These are phyloP conservation scores for Medauroidea extradentata DNA, from an alignment of 1,140 invertebrate species.

Conservation along the genomic window DNA sequence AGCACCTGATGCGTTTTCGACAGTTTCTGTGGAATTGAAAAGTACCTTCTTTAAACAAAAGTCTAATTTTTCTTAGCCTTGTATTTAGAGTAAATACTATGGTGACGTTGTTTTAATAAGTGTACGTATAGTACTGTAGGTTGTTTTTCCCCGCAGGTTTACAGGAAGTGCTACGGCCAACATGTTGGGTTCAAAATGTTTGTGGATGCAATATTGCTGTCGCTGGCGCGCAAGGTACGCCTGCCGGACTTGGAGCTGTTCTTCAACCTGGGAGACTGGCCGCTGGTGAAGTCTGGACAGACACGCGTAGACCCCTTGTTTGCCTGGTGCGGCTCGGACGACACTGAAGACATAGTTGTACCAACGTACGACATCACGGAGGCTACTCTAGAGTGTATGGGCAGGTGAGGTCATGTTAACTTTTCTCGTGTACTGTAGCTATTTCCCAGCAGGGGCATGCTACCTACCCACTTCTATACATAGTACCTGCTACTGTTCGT, in stretches of 20 bases:
- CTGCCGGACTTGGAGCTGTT: constrained; percentile 89
- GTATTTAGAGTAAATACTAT: constrained; percentile 17
- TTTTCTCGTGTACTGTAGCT: constrained; percentile 6
- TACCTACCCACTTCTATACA: no score
- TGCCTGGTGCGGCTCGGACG: constrained; percentile 91
- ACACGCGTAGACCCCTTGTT: constrained; percentile 73
- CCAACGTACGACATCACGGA: constrained; percentile 95
- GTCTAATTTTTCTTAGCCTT: constrained; percentile 5
- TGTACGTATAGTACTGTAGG: not conserved
- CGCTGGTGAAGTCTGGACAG: constrained; percentile 56
- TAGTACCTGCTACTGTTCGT: no score
- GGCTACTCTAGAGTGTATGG: constrained; percentile 86
- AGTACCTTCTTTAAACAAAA: constrained; percentile 16
- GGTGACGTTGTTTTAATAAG: constrained; percentile 2
- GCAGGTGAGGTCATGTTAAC: constrained; percentile 53
- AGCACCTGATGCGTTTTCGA: no score
- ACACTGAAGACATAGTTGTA: constrained; percentile 83
- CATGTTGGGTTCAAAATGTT: constrained; percentile 97
- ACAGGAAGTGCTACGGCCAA: constrained; percentile 86
- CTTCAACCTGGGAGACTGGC: constrained; percentile 95
- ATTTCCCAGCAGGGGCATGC: no score
- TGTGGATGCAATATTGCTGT: constrained; percentile 82
- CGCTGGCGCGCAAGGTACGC: constrained; percentile 73
- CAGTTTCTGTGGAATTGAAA: no score
- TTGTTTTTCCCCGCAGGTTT: constrained; percentile 53